phyloP scores from a whole-genome alignment of 2,888 invertebrate species.

The Bellardia pandia region DNA sequence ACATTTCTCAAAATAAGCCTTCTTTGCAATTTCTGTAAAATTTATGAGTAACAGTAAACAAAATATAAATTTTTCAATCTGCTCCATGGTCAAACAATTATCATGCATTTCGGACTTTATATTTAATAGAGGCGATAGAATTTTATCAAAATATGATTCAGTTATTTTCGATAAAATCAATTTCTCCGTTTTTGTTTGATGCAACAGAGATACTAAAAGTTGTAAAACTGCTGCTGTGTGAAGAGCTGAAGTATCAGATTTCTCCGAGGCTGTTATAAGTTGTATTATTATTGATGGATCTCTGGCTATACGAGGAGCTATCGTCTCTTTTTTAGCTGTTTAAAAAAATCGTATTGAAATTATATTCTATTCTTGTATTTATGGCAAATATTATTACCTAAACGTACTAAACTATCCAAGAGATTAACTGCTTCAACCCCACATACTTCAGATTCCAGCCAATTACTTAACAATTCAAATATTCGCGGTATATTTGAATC shows the following conservation, averaged over 20 bases:
- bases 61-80: conserved; percentile 80
- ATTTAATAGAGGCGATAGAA: conserved; percentile 78
- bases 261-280: conserved; percentile 79
- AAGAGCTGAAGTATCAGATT: conserved; percentile 76
- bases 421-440: conserved; percentile 80
- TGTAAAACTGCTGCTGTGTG: conserved; percentile 80
- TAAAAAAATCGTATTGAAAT: not conserved
- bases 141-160: conserved; percentile 83
- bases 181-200: conserved; percentile 81
- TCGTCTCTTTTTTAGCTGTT: conserved; percentile 74
- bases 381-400: conserved; percentile 73
- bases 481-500: conserved; percentile 80
- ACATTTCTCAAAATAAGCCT: conserved; percentile 82
- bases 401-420: conserved; percentile 77
- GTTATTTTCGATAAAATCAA: conserved; percentile 81
- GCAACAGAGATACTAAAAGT: conserved; percentile 78
- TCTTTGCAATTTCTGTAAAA: conserved; percentile 82
- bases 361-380: not conserved
- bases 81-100: conserved; percentile 75
- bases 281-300: conserved; percentile 78
- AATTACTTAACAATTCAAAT: conserved; percentile 79
- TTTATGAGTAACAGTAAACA: conserved; percentile 81
- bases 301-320: conserved; percentile 77
- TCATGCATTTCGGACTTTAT: conserved; percentile 77
- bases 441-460: conserved; percentile 80